Base-by-base conservation (phyloP, 2,888 invertebrate genomes). In the Helicoverpa assulta region DNA sequence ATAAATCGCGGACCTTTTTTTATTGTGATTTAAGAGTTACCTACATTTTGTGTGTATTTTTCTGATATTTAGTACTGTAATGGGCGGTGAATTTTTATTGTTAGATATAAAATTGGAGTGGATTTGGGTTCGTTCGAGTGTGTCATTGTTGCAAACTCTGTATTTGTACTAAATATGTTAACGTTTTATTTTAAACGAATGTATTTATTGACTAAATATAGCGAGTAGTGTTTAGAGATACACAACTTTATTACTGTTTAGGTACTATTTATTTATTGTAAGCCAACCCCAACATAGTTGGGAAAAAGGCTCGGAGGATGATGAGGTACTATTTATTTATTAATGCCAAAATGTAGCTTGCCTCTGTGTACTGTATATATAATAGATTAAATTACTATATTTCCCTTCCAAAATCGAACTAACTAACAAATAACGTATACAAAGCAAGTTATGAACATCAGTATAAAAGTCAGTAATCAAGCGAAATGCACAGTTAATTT, bases 1-100 rank as follows among this genome's bases (percentile, higher is more conserved):
- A 86, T 89, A 90, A 88, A 88, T 89, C 85, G 83, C 76, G 70
- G 73, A 77, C 76, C 82, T 83, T 87, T 86, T 21, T 84, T 83
- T 78, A 76, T 72, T 85, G 82, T 86, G 81, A 85, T 84, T 84
- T 82, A 81, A 82, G 80, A 71, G 50, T 77, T 76, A 26, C 26
- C 26, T 26, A 70, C 69, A 71, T 80, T 78, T 81, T 71, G 37
- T 57, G 21, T 61, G 26, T 60, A n/a, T 75, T 65, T 26, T 61
- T 69, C 68, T 57, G 16, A 67, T 64, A 61, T 67, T 70, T 67
- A 64, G 63, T 70, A 60, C n/a, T 18, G 65, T 69, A 51, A 68
- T 67, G 60, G 60, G 14, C 52, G 52, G 40, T 51, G 40, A 50
- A 61, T 55, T 76, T 76, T 64, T 72, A 78, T 76, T 77, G 59